Conservation (phyloP, 1,140 invertebrate species). For the Aphelinus atriplicis region DNA sequence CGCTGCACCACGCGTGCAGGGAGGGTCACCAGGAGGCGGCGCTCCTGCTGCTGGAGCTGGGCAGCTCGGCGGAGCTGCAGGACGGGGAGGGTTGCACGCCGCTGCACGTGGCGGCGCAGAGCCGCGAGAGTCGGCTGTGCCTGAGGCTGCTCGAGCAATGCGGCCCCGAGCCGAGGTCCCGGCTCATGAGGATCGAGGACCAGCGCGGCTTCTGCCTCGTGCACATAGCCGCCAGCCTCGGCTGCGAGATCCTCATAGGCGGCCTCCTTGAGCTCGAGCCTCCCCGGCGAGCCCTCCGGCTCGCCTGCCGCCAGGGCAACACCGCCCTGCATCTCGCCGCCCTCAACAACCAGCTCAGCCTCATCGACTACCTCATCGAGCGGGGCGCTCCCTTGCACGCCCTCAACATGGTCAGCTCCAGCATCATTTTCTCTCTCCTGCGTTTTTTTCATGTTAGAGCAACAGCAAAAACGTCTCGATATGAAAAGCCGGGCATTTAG, state of each 20-base stretch:
- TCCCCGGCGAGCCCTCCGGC: background rate
- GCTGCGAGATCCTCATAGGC: constrained; percentile 76
- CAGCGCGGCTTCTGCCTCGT: constrained; percentile 59
- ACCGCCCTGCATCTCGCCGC: constrained; percentile 82
- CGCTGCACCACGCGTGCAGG: constrained; percentile 80
- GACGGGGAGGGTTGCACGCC: constrained; percentile 83
- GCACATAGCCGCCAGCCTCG: constrained; percentile 79
- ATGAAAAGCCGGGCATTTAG: too few relatives aligned
- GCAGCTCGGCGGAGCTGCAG: constrained; percentile 69
- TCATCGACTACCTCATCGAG: constrained; percentile 76
- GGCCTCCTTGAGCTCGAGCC: background rate
- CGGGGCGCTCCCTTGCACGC: constrained; percentile 78
- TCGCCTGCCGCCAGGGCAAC: constrained; percentile 67
- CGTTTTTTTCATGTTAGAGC: too few relatives aligned
- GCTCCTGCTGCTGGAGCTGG: constrained; percentile 71
- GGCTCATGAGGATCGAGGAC: background rate
- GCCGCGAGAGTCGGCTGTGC: constrained; percentile 6
- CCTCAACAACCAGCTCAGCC: constrained; percentile 75
- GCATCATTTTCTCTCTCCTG: too few relatives aligned
- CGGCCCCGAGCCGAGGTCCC: background rate
- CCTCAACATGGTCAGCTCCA: constrained; percentile 74
- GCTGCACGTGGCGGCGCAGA: constrained; percentile 67
- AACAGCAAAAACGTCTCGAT: too few relatives aligned
- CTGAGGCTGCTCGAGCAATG: background rate
- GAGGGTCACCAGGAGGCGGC: constrained; percentile 76